Evolutionary conservation across 2,797 vertebrate genomes (phyloP).

Genomic region (Sebastiscus tertius): DNA sequence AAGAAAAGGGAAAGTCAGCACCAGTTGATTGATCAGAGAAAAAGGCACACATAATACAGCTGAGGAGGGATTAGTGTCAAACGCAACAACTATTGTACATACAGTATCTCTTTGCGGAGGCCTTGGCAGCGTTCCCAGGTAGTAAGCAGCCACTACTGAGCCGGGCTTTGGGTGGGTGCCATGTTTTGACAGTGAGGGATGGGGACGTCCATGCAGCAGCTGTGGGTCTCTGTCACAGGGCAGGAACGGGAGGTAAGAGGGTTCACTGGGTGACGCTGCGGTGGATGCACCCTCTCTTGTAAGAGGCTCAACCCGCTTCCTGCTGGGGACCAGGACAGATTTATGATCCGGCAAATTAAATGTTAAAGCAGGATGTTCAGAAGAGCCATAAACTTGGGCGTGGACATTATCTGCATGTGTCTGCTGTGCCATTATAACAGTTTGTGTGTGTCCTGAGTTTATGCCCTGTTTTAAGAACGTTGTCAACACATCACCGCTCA

Average conservation of each 20-base stretch:
- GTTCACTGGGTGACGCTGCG: conserved; percentile 56
- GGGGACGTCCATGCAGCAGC: conserved; percentile 72
- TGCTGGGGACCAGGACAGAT: conserved; percentile 65
- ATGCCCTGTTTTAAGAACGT: neutral
- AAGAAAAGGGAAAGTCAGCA: neutral
- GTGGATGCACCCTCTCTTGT: conserved; percentile 42
- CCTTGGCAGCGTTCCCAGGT: conserved; percentile 58
- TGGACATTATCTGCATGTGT: conserved; percentile 26
- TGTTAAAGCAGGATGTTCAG: conserved; percentile 53
- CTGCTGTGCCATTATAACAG: conserved; percentile 2
- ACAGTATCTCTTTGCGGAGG: conserved; percentile 58
- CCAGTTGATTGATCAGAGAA: neutral
- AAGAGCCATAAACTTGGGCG: conserved; percentile 47
- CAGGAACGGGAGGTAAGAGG: conserved; percentile 45
- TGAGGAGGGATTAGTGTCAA: conserved; percentile 54
- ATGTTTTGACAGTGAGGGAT: conserved; percentile 74
- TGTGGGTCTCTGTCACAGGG: conserved; percentile 76
- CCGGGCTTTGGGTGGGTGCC: conserved; percentile 58
- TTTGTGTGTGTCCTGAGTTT: neutral
- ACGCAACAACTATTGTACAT: conserved; percentile 58
- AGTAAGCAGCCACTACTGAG: conserved; percentile 62
- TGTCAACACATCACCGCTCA: neutral
- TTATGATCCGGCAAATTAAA: conserved; percentile 70
- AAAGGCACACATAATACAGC: conserved; percentile 27
- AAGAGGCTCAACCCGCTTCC: conserved; percentile 63